These are phyloP conservation scores for Caracal caracal DNA, from an alignment of 2,113 vertebrate species.

Conservation along the genomic window DNA sequence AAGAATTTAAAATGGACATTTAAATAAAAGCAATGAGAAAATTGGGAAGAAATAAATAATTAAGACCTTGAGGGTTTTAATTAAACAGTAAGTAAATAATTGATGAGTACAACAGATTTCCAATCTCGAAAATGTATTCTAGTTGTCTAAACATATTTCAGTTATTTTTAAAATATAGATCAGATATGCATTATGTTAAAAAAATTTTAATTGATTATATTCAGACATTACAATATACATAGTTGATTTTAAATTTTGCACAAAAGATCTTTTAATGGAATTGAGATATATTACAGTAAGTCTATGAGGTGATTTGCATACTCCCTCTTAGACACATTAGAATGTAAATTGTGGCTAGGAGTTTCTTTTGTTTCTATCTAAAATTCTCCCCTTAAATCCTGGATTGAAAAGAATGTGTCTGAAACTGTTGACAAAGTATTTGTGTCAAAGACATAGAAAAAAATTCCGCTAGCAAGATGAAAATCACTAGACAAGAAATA, in stretches of 20 bases:
- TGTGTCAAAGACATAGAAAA: conserved; percentile 2
- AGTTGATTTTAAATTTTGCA: conserved; percentile 19
- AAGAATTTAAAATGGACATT: neutral
- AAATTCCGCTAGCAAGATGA: neutral
- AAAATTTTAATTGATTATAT: neutral
- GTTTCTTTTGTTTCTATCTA: neutral
- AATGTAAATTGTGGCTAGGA: neutral
- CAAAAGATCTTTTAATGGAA: neutral
- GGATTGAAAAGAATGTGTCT: neutral
- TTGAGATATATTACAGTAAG: neutral
- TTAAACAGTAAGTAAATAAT: neutral
- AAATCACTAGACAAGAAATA: conserved; percentile 21
- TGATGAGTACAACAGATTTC: neutral
- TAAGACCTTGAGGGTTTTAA: neutral
- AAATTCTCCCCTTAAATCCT: neutral
- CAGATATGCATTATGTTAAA: neutral
- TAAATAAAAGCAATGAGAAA: neutral
- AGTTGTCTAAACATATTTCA: neutral
- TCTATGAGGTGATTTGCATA: neutral
- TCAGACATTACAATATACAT: neutral
- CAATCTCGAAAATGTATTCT: neutral
- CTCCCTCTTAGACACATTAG: neutral
- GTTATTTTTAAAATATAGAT: conserved; percentile 10
- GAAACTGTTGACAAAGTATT: neutral
- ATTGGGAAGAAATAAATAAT: neutral